A percentile compares a stretch with the other conserved stretches of the same genome.
phyloP scores from a whole-genome alignment of 1,140 invertebrate genomes.

The Zaprionus capensis region DNA sequence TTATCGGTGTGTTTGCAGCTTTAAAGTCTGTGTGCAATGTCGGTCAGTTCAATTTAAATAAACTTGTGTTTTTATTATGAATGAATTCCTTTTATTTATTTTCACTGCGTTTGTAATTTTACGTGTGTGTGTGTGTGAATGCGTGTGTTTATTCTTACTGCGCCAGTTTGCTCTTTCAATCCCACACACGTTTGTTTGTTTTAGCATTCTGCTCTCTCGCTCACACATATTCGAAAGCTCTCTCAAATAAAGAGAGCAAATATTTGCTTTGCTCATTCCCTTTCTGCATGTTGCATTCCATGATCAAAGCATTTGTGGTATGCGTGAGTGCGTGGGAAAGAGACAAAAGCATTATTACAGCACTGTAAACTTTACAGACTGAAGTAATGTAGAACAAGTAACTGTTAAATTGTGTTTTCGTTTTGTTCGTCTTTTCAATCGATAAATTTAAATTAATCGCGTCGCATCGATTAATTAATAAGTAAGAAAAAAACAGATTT shows the following conservation, averaged over 20 bases:
- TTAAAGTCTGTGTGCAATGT: not conserved
- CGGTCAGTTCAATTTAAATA: constrained; percentile 6
- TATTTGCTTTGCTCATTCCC: not conserved
- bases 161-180: too few relatives aligned
- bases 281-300: not conserved
- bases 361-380: not conserved
- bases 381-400: not conserved
- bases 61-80: constrained; percentile 7
- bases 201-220: not conserved
- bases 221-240: not conserved
- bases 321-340: not conserved
- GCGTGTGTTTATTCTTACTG: not conserved
- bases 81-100: constrained; percentile 1
- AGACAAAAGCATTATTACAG: not conserved
- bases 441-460: not conserved
- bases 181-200: not conserved
- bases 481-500: not conserved
- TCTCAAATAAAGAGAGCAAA: not conserved
- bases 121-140: not conserved
- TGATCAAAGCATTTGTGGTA: not conserved
- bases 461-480: not conserved
- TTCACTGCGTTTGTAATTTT: not conserved
- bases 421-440: not conserved
- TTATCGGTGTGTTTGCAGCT: not conserved
- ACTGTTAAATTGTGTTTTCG: not conserved